Evolutionary conservation across 2,797 vertebrate species (phyloP).

Genomic region (Hyperoplus immaculatus): DNA sequence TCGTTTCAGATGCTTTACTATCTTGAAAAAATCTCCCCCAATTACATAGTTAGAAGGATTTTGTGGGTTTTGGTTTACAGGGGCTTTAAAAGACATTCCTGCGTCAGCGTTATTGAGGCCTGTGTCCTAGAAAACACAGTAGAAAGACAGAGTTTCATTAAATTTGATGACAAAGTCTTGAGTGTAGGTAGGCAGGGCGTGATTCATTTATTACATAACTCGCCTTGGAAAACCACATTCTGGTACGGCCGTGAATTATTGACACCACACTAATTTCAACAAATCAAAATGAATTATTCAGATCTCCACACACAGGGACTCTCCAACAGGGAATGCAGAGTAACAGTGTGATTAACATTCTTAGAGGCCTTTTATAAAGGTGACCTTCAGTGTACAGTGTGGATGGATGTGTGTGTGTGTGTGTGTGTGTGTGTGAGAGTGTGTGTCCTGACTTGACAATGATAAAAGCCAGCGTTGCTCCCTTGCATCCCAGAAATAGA

Average conservation of each 20-base stretch:
- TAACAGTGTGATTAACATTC: not conserved
- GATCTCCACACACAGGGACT: slow-evolving; percentile 3
- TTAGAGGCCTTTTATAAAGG: slow-evolving; percentile 8
- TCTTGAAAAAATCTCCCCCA: no score
- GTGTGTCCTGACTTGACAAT: slow-evolving; percentile 30
- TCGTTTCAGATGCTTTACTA: no score
- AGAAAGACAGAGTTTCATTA: not conserved
- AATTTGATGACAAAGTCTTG: not conserved
- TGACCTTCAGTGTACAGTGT: slow-evolving; percentile 45
- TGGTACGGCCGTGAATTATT: slow-evolving; percentile 45
- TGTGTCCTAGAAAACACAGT: not conserved
- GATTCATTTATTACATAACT: slow-evolving; percentile 9
- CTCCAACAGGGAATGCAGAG: slow-evolving; percentile 7
- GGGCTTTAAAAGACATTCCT: no score
- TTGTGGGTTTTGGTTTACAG: no score
- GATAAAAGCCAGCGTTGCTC: slow-evolving; percentile 36
- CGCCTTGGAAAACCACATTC: slow-evolving; percentile 13
- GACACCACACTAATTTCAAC: slow-evolving; percentile 37
- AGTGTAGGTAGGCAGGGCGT: not conserved
- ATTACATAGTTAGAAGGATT: no score
- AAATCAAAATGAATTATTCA: slow-evolving; percentile 54
- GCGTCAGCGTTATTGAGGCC: no score
- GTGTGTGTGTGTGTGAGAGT: slow-evolving; percentile 10
- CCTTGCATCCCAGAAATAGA: slow-evolving; percentile 58
- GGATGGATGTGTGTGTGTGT: not conserved